A percentile compares a stretch with the other conserved stretches of the same genome.
Evolutionary conservation across 1,140 invertebrate genomes (phyloP).

Genomic region (Danaus melanippus): DNA sequence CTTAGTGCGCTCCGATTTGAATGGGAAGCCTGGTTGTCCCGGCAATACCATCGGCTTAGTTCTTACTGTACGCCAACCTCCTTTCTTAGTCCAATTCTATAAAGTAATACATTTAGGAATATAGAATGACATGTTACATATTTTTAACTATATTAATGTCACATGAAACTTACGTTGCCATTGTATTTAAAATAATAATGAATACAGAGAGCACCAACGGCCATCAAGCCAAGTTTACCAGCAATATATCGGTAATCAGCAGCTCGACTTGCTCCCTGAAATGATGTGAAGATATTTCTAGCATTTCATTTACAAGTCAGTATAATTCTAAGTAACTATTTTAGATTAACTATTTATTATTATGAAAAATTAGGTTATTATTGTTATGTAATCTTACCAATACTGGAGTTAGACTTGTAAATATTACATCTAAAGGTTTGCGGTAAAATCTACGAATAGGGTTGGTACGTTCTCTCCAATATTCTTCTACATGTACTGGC

Average conservation of each 20-base stretch:
- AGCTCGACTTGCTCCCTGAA: slow-evolving; percentile 74
- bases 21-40: slow-evolving; percentile 78
- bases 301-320: too few relatives aligned
- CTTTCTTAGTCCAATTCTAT: slow-evolving; percentile 80
- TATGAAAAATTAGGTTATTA: slow-evolving; percentile 28
- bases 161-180: slow-evolving; percentile 75
- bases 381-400: slow-evolving; percentile 74
- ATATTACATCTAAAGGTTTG: slow-evolving; percentile 78
- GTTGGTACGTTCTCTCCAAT: slow-evolving; percentile 80
- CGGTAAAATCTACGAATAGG: slow-evolving; percentile 84
- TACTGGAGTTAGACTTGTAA: slow-evolving; percentile 63
- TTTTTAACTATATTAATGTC: not conserved
- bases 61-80: slow-evolving; percentile 76
- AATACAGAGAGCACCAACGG: slow-evolving; percentile 64
- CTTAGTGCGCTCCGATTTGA: slow-evolving; percentile 68
- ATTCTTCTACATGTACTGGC: slow-evolving; percentile 77
- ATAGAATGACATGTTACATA: not conserved
- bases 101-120: slow-evolving; percentile 16
- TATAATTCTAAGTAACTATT: too few relatives aligned
- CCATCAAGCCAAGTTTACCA: slow-evolving; percentile 74
- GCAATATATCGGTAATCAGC: slow-evolving; percentile 73
- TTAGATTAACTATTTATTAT: too few relatives aligned
- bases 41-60: slow-evolving; percentile 73
- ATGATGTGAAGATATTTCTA: slow-evolving; percentile 16
- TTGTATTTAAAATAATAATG: slow-evolving; percentile 88